Base-by-base conservation (phyloP, 1,140 invertebrate species). In the Chironomus tepperi region DNA sequence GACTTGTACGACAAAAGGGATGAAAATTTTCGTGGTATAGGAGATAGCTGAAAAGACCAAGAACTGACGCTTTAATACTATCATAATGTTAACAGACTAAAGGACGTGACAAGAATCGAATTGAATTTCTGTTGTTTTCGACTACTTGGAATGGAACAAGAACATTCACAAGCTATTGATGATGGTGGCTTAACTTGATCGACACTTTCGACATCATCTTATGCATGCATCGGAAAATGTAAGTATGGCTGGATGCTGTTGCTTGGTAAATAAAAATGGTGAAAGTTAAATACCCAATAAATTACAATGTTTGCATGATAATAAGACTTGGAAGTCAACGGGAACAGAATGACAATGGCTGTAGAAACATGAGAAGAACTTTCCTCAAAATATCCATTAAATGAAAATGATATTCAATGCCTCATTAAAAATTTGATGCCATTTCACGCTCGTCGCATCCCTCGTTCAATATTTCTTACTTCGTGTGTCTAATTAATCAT, bases 351-450 rank as follows among this genome's bases (percentile, higher is more conserved):
- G 18, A 7, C 65, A 21, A 21, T 18, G 65, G 12, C 47, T 57
- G 47, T 12, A 57, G 16, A 18, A 70, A 19, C 7, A 70, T 18
- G 7, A 70, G 18, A 70, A 70, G 65, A 21, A 12, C 12, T 12
- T 34, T 34, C 24, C 47, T 57, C 65, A n/a, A 70, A n/a, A 70
- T 70, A 7, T 21, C 64, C 64, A 70, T 70, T 70, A 8, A 70
- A 70, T 70, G 65, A 18, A 70, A 70, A 70, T 21, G 65, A 70
- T 70, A 70, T 70, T 70, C 65, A 21, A 70, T 70, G 65, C 65
- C 65, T 70, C 65, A 70, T 70, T 70, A 70, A 70, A 70, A 70
- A 70, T 70, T 70, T 70, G 65, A 70, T 70, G 65, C 65, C 19
- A 18, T 70, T 70, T 70, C 18, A 70, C 18, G 65, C 65, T 70